Percentiles rank a stretch among this genome's conserved stretches.
Conservation (phyloP, 2,888 invertebrate species). For the Chrysodeixis includens region DNA sequence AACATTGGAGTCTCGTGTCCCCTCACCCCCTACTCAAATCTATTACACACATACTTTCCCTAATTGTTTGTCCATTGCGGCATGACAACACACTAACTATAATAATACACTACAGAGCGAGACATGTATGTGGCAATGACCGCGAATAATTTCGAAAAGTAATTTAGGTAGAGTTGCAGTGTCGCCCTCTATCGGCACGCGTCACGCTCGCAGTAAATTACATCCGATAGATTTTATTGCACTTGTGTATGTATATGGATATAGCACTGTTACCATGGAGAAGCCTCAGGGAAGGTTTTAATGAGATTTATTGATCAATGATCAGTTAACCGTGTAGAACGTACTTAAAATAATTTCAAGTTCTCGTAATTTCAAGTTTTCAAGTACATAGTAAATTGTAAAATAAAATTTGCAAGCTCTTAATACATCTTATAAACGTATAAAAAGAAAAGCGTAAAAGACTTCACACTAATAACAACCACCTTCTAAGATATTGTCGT, state of each 20-base stretch:
- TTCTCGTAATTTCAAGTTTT: too few species aligned
- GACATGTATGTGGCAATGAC: conserved; percentile 24
- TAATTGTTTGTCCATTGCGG: conserved; percentile 38
- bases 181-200: conserved; percentile 64
- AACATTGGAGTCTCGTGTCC: conserved; percentile 59
- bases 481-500: too few species aligned
- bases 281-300: neutral
- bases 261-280: neutral
- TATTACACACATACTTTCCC: conserved; percentile 34
- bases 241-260: conserved; percentile 43
- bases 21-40: conserved; percentile 39
- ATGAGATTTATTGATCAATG: neutral
- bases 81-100: neutral
- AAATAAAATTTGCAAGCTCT: too few species aligned
- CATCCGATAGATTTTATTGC: conserved; percentile 57
- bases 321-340: neutral
- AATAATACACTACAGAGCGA: conserved; percentile 5
- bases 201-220: conserved; percentile 52
- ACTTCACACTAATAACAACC: too few species aligned
- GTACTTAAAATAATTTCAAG: neutral
- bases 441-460: too few species aligned
- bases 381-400: too few species aligned
- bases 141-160: conserved; percentile 1
- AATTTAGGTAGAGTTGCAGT: conserved; percentile 40
- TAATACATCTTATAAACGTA: too few species aligned